Conservation (phyloP, 2,113 vertebrate genomes). For the Petaurus breviceps region DNA sequence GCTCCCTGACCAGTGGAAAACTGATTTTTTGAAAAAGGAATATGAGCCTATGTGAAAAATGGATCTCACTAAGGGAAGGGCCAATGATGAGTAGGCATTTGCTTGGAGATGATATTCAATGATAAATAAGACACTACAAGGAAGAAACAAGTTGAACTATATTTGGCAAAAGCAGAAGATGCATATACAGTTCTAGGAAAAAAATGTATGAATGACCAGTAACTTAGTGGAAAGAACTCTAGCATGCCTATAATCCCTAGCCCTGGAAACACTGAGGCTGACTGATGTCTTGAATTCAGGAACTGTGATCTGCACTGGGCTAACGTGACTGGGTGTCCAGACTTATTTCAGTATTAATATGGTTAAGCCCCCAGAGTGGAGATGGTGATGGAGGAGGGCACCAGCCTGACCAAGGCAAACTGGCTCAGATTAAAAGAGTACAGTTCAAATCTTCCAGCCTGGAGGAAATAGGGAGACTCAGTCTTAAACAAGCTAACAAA, state of each 20-base stretch:
- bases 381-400: not conserved
- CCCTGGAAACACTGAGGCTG: not conserved
- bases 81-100: not conserved
- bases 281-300: not conserved
- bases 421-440: not conserved
- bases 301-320: not conserved
- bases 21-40: not conserved
- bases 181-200: not conserved
- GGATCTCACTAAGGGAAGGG: not conserved
- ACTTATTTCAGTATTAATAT: not conserved
- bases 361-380: not conserved
- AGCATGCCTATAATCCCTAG: not conserved
- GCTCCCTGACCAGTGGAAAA: not conserved
- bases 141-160: not conserved
- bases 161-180: not conserved
- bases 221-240: not conserved
- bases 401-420: not conserved
- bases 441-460: not conserved
- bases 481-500: not conserved
- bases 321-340: not conserved
- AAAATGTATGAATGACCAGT: not conserved
- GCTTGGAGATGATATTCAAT: not conserved
- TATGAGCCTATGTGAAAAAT: not conserved
- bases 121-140: not conserved
- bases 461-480: not conserved